phyloP scores from a whole-genome alignment of 2,888 invertebrate genomes.

The Tineola bisselliella region DNA sequence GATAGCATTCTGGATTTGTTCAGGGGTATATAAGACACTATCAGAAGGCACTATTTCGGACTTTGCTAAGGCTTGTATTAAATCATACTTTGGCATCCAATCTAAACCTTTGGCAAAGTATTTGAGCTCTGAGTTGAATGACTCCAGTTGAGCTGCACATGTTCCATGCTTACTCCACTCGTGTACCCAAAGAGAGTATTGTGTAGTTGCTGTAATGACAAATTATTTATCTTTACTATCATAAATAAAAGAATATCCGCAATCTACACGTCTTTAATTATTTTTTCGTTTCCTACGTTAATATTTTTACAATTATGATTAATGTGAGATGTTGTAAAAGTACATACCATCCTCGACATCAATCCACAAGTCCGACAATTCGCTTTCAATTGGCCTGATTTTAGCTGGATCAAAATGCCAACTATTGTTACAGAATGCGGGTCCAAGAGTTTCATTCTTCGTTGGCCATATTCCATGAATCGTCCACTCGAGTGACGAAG shows the following conservation, averaged over 20 bases:
- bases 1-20: conserved; percentile 43
- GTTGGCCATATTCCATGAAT: conserved; percentile 89
- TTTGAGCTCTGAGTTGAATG: conserved; percentile 70
- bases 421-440: conserved; percentile 75
- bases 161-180: conserved; percentile 89
- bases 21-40: conserved; percentile 24
- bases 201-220: conserved; percentile 16
- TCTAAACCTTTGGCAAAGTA: conserved; percentile 74
- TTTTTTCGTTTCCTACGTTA: too few relatives aligned
- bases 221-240: too few relatives aligned
- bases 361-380: conserved; percentile 74
- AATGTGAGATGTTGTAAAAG: not conserved
- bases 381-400: conserved; percentile 65
- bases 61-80: conserved; percentile 67
- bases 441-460: conserved; percentile 72
- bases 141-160: conserved; percentile 70
- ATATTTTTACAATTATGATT: too few relatives aligned
- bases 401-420: conserved; percentile 72
- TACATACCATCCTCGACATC: conserved; percentile 72
- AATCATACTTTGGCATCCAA: conserved; percentile 69
- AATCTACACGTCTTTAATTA: too few relatives aligned
- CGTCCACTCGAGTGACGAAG: conserved; percentile 73
- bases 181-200: conserved; percentile 76
- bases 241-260: too few relatives aligned
- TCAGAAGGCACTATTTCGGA: conserved; percentile 62